phyloP scores from a whole-genome alignment of 2,888 invertebrate genomes.

The Pammene aurita region DNA sequence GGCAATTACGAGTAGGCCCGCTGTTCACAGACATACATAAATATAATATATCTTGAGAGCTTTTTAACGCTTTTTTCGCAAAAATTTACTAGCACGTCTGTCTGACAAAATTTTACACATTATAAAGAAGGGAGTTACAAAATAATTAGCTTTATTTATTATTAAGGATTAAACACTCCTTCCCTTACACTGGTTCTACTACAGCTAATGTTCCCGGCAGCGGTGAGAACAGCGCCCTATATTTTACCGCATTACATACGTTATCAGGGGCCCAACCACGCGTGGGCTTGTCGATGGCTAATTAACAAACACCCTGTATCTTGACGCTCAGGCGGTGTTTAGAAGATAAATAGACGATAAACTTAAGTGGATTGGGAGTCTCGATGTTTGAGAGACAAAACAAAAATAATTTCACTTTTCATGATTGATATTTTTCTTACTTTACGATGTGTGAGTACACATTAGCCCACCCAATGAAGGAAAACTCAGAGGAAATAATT shows the following conservation, averaged over 20 bases:
- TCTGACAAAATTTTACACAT: too few species aligned
- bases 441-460: too few species aligned
- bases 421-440: background rate
- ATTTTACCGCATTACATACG: conserved; percentile 77
- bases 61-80: too few species aligned
- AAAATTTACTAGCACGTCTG: too few species aligned
- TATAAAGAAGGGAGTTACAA: too few species aligned
- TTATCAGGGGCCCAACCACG: conserved; percentile 65
- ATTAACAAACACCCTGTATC: conserved; percentile 58
- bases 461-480: too few species aligned
- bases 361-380: conserved; percentile 30
- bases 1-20: too few species aligned
- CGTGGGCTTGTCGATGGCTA: conserved; percentile 65
- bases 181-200: background rate
- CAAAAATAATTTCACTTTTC: background rate
- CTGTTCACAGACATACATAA: too few species aligned
- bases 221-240: conserved; percentile 56
- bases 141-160: too few species aligned
- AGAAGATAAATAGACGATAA: conserved; percentile 40
- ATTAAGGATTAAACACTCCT: too few species aligned
- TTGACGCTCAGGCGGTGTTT: conserved; percentile 39
- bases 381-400: background rate
- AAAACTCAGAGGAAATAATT: too few species aligned
- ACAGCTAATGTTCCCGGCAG: background rate
- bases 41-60: too few species aligned